Percentiles rank a stretch among this genome's conserved stretches.
phyloP scores from a whole-genome alignment of 2,888 invertebrate genomes.

The Rosalia funebris region DNA sequence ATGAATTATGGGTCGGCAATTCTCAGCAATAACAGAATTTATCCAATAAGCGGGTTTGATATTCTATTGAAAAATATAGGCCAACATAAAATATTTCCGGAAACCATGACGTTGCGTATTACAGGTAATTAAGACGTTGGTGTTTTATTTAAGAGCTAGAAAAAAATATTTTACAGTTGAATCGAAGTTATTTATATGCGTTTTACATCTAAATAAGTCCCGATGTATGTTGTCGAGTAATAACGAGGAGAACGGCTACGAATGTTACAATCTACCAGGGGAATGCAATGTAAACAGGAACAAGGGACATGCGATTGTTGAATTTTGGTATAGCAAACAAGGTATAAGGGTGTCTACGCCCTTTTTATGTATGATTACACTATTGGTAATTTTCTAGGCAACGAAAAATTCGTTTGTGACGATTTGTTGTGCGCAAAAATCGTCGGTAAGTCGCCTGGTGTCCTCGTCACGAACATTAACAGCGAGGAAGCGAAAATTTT shows the following conservation, averaged over 20 bases:
- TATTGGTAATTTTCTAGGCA: not conserved
- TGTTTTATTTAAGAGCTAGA: too few species aligned
- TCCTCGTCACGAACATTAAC: conserved; percentile 59
- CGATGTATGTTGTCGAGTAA: conserved; percentile 27
- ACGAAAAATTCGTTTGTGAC: conserved; percentile 29
- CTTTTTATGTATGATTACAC: too few species aligned
- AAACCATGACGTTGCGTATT: conserved; percentile 65
- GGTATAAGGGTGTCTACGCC: conserved; percentile 48
- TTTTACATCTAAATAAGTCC: conserved; percentile 48
- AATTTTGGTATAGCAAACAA: conserved; percentile 58
- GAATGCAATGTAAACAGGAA: conserved; percentile 57
- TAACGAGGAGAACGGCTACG: conserved; percentile 47
- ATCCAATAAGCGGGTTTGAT: conserved; percentile 61
- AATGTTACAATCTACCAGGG: conserved; percentile 46
- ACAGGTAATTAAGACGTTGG: conserved; percentile 66
- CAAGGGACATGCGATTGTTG: conserved; percentile 61
- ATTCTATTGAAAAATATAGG: conserved; percentile 66
- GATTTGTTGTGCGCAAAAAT: conserved; percentile 43
- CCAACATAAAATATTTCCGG: conserved; percentile 64
- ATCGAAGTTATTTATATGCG: conserved; percentile 41
- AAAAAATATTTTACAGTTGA: conserved; percentile 38
- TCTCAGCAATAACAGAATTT: conserved; percentile 62
- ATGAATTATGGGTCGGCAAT: conserved; percentile 68
- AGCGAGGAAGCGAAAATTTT: conserved; percentile 67
- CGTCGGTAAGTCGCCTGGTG: conserved; percentile 35